Base-by-base conservation (phyloP, 2,888 invertebrate genomes). In the Hedychridium roseum region DNA sequence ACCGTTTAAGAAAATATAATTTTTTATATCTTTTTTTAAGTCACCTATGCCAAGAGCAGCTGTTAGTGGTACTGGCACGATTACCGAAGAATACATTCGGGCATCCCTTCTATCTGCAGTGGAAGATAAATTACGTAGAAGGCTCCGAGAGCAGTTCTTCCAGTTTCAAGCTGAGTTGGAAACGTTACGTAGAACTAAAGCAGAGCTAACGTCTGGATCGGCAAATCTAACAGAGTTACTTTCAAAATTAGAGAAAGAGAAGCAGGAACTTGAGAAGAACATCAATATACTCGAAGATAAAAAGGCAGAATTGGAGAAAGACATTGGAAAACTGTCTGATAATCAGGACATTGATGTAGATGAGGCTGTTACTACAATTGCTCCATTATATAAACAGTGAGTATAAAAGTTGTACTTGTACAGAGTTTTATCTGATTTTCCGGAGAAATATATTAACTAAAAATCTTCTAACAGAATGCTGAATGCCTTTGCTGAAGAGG, bases 401-500 rank as follows among this genome's bases (percentile, higher is more conserved):
- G 87, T 80, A 55, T 66, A 40, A 49, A 41, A 32, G 37, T 57
- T 38, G 31, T 9, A 23, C 9, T 5, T 9, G 23, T 6, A 9
- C 38, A 20, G 26, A 28, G 37, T 11, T 7, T 17, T 35, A n/a
- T 17, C n/a, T n/a, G n/a, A n/a, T n/a, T n/a, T 20, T 39, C 30
- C 11, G 35, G 26, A 12, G 14, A 28, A 15, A 17, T 15, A 38
- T 23, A 31, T 5, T 20, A 26, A 41, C 14, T 16, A 18, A 27
- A 2, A 16, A 6, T 34, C 21, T 32, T 47, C 59, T 80, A 80
- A 1, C 68, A 92, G 92, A 76, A 86, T 98, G 71, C 80, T 97
- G 52, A 94, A 92, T 80, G 90, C 95, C 31, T 97, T 94, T 82
- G 95, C 96, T 38, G 97, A 98, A 80, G 99, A 99, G 82, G 95